Base-by-base conservation (phyloP, 2,113 vertebrate species). In the Anhinga anhinga region DNA sequence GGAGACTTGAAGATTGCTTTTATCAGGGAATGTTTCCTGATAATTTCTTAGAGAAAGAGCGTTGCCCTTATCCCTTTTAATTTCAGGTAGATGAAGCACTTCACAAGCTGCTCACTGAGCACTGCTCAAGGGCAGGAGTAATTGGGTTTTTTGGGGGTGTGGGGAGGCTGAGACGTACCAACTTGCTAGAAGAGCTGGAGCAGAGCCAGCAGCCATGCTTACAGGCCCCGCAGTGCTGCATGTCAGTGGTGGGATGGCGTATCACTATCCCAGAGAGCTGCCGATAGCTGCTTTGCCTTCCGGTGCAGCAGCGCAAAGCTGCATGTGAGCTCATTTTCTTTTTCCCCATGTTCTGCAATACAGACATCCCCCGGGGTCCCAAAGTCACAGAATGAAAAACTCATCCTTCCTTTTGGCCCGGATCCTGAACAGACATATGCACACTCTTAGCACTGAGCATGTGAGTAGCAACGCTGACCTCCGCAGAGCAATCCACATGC, bases 391-490 rank as follows among this genome's bases (percentile, higher is more conserved):
- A 74, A 88, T 73, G 58, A 91, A 95, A 95, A 95, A 45, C 62
- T 80, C 86, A 83, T 85, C 84, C 91, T 93, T 94, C 89, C 87
- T 94, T 77, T 88, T 94, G 93, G 91, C 92, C 26, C 0, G 0
- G 30, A 15, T 95, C 85, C 91, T 59, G 82, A 86, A 29, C 71
- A 77, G 93, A 80, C 95, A 95, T 88, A 88, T 95, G 94, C 81
- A 80, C 74, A 83, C 0, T 12, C 82, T 95, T 83, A 89, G 90
- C 1, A 1, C 63, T 23, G 74, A 96, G 74, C 93, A 96, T 29
- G 93, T 95, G 96, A 94, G 91, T 6, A 90, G 91, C 89, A 90
- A 56, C 42, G 1, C 69, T 15, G 36, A 80, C 74, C 84, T 93
- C 94, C 15, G 3, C 0, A n/a, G 91, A 90, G 78, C 88, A 87